A percentile compares a stretch with the other conserved stretches of the same genome.
These are phyloP conservation scores for Melanotaenia nigrans DNA, from an alignment of 2,797 vertebrate genomes.

Conservation along the genomic window DNA sequence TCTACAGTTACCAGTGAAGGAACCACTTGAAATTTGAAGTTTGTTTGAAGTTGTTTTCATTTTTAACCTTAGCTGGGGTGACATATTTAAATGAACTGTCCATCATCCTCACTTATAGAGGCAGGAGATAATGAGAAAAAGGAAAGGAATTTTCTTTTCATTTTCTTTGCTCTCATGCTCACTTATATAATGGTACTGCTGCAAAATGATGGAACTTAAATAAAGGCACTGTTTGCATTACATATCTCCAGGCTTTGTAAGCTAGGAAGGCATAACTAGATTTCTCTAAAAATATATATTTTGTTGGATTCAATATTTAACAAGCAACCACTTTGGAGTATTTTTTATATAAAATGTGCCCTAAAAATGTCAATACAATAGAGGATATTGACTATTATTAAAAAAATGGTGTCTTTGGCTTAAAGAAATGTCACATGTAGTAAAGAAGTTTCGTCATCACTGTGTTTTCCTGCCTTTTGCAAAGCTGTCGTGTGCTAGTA, in stretches of 20 bases:
- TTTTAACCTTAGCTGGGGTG: constrained; percentile 1
- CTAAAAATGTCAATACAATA: no score
- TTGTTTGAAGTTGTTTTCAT: constrained; percentile 14
- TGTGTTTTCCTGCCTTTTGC: background rate
- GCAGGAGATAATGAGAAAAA: background rate
- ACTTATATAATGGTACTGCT: background rate
- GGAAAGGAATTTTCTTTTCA: background rate
- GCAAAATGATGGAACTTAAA: constrained; percentile 15
- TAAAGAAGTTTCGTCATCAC: background rate
- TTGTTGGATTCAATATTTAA: background rate
- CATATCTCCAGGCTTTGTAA: constrained; percentile 3
- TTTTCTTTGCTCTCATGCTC: background rate
- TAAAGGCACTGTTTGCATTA: background rate
- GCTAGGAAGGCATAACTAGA: background rate
- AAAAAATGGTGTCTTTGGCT: no score
- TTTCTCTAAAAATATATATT: no score
- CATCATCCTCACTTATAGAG: constrained; percentile 5
- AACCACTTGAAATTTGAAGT: background rate
- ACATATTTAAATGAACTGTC: constrained; percentile 13
- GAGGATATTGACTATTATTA: no score
- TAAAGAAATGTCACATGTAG: no score
- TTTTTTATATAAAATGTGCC: no score
- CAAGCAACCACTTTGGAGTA: no score
- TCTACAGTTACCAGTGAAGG: background rate
- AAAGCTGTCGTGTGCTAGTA: background rate